These are phyloP conservation scores for Diacarnus erythraeanus DNA, from an alignment of 37 sponge, comb jelly and placozoan genomes.

Conservation along the genomic window DNA sequence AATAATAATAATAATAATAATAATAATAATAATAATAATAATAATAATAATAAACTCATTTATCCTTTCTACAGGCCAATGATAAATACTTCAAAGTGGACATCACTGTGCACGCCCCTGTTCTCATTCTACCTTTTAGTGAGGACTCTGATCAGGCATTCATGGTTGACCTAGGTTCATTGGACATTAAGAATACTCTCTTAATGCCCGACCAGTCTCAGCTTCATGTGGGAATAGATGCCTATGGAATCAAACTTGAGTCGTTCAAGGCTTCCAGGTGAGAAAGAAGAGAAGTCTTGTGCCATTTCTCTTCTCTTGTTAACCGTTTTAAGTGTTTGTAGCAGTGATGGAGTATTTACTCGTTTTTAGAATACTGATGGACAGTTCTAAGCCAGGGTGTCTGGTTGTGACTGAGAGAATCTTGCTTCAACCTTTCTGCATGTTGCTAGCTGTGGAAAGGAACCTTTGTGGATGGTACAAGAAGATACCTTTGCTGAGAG, in stretches of 20 bases:
- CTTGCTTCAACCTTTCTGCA: constrained; percentile 55
- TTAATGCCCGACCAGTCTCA: constrained; percentile 11
- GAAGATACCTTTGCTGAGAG: constrained; percentile 20
- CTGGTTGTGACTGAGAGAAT: constrained; percentile 43
- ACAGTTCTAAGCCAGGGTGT: constrained; percentile 1
- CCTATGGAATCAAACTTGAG: constrained; percentile 43
- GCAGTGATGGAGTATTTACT: not conserved
- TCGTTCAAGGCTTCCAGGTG: constrained; percentile 58
- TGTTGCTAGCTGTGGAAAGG: constrained; percentile 45
- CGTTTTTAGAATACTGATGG: constrained; percentile 29
- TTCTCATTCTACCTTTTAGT: constrained; percentile 50
- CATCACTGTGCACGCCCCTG: constrained; percentile 62
- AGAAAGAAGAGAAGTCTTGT: not conserved
- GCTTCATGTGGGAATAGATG: constrained; percentile 22
- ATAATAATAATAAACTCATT: too few relatives aligned
- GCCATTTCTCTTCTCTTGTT: not conserved
- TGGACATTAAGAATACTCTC: constrained; percentile 44
- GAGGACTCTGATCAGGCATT: constrained; percentile 36
- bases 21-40: too few relatives aligned
- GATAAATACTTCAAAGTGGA: constrained; percentile 52
- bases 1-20: too few relatives aligned
- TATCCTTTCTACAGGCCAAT: constrained; percentile 8
- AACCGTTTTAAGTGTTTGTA: not conserved
- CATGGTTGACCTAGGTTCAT: constrained; percentile 63
- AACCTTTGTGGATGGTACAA: constrained; percentile 59